phyloP scores from a whole-genome alignment of 2,797 vertebrate species.

The Spondyliosoma cantharus region DNA sequence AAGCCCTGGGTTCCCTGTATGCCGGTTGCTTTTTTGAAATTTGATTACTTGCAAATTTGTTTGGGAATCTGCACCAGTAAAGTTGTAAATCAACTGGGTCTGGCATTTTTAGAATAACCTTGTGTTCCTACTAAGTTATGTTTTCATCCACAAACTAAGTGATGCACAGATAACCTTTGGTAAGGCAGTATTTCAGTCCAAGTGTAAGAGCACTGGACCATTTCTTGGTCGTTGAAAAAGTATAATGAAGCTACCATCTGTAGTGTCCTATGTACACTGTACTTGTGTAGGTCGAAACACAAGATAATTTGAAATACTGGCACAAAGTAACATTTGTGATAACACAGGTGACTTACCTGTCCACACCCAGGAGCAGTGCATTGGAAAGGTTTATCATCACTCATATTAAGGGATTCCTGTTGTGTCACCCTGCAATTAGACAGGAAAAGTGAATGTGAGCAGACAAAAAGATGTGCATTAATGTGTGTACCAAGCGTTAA shows the following conservation, averaged over 20 bases:
- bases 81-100: not conserved
- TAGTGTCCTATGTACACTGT: not conserved
- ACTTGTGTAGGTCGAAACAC: no score
- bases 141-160: not conserved
- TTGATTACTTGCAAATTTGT: not conserved
- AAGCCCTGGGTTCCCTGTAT: not conserved
- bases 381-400: constrained; percentile 99
- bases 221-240: not conserved
- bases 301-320: not conserved
- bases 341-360: constrained; percentile 87
- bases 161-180: not conserved
- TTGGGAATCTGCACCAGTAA: not conserved
- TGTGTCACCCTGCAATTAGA: constrained; percentile 82
- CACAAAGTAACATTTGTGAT: not conserved
- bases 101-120: not conserved
- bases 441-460: constrained; percentile 5
- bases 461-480: not conserved
- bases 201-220: not conserved
- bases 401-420: constrained; percentile 98
- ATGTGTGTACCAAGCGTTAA: no score
- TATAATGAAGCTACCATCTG: not conserved
- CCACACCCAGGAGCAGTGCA: constrained; percentile 99
- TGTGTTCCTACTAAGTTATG: not conserved
- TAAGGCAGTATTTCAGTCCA: not conserved
- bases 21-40: not conserved